Percentiles rank a stretch among this genome's conserved stretches.
Evolutionary conservation across 2,888 invertebrate species (phyloP).

Genomic region (Gasteruption jaculator): DNA sequence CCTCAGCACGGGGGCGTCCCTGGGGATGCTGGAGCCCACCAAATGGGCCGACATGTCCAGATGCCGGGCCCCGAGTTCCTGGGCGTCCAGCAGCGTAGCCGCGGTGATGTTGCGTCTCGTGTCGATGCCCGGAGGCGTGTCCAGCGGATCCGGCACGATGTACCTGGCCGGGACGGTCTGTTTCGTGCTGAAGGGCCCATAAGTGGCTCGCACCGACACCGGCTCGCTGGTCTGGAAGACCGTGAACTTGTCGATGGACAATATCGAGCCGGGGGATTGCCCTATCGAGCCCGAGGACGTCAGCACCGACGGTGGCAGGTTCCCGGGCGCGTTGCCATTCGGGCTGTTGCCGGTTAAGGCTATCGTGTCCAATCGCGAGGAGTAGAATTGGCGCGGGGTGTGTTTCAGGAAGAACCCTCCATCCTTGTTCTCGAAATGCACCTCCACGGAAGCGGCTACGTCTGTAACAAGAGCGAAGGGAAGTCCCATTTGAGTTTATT

Average conservation of each 20-base stretch:
- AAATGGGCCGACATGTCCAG: constrained; percentile 91
- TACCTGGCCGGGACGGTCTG: constrained; percentile 89
- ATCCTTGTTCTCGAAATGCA: constrained; percentile 88
- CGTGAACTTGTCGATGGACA: constrained; percentile 84
- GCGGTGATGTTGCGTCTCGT: constrained; percentile 41
- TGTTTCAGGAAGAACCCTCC: constrained; percentile 88
- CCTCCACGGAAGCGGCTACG: constrained; percentile 71
- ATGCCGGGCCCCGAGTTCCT: constrained; percentile 66
- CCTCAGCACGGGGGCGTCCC: constrained; percentile 86
- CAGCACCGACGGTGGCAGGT: constrained; percentile 21
- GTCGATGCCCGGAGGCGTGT: constrained; percentile 55
- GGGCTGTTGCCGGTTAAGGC: constrained; percentile 16
- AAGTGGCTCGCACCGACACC: constrained; percentile 85
- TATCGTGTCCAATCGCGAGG: constrained; percentile 38
- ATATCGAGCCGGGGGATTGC: constrained; percentile 62
- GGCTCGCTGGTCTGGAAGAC: constrained; percentile 89
- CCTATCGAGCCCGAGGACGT: constrained; percentile 49
- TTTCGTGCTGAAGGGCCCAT: constrained; percentile 92
- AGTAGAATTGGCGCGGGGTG: constrained; percentile 67
- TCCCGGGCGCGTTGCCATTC: constrained; percentile 1
- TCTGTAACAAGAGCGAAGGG: constrained; percentile 63
- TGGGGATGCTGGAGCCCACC: constrained; percentile 79
- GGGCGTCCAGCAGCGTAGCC: constrained; percentile 56
- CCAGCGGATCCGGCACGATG: constrained; percentile 80
- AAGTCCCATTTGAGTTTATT: constrained; percentile 18